These are phyloP conservation scores for Sanderia malayensis DNA, from an alignment of 30 jellyfish, hydroid and myxozoan species.

Conservation along the genomic window DNA sequence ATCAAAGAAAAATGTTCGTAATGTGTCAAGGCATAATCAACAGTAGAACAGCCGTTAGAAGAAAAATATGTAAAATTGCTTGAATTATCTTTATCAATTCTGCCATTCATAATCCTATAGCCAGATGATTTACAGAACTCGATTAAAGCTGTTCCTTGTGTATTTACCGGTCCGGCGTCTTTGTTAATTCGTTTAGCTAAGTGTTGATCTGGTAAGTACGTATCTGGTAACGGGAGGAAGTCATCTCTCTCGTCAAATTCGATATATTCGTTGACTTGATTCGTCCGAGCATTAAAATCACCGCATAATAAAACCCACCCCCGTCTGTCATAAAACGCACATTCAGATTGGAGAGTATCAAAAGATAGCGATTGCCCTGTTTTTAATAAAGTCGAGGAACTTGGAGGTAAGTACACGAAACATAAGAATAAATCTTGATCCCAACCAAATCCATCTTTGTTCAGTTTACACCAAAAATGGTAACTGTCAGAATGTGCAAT, in stretches of 20 bases:
- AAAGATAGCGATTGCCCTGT: constrained; percentile 24
- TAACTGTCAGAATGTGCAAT: neutral
- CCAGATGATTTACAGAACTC: too few species aligned
- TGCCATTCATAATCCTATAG: too few species aligned
- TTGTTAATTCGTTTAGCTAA: neutral
- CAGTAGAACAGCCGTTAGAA: too few species aligned
- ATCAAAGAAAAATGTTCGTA: too few species aligned
- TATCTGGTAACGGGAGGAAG: constrained; percentile 33
- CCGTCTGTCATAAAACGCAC: constrained; percentile 25
- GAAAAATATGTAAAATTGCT: too few species aligned
- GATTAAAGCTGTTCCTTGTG: too few species aligned
- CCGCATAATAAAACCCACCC: constrained; percentile 38
- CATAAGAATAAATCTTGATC: neutral
- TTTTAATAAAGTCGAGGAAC: constrained; percentile 14
- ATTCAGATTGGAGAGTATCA: constrained; percentile 38
- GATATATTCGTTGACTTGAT: constrained; percentile 26
- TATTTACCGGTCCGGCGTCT: neutral
- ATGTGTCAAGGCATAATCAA: too few species aligned
- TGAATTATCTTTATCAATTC: too few species aligned
- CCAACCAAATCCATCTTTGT: too few species aligned
- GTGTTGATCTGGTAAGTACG: constrained; percentile 14
- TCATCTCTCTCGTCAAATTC: constrained; percentile 39
- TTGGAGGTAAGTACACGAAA: constrained; percentile 32
- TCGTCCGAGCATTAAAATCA: neutral
- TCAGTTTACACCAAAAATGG: neutral